Conservation (phyloP, 1,140 invertebrate species). For the Trichonephila inaurata region DNA sequence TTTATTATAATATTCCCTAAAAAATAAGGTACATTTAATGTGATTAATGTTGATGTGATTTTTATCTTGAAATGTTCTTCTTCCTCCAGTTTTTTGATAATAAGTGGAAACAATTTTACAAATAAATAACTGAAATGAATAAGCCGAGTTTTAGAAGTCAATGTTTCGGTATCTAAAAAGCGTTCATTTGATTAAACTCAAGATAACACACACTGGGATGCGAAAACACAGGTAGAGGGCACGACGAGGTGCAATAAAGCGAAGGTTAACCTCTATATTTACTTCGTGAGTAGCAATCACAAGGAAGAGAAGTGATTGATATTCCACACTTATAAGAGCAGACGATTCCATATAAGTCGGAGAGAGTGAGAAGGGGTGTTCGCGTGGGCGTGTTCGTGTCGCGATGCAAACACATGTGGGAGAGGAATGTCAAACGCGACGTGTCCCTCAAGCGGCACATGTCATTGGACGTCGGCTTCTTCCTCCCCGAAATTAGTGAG, state of each 20-base stretch:
- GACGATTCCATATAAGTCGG: not conserved
- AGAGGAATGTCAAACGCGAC: slow-evolving; percentile 24
- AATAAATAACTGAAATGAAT: too few relatives aligned
- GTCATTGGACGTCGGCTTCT: slow-evolving; percentile 10
- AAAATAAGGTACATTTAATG: too few relatives aligned
- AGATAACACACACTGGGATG: too few relatives aligned
- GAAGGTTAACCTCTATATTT: not conserved
- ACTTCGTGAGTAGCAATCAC: not conserved
- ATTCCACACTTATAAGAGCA: not conserved
- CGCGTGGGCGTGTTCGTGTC: slow-evolving; percentile 10
- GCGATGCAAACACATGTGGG: slow-evolving; percentile 33
- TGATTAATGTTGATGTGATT: too few relatives aligned
- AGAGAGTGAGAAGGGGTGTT: not conserved
- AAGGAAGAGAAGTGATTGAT: slow-evolving; percentile 11
- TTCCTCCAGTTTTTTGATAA: too few relatives aligned
- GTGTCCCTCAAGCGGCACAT: not conserved
- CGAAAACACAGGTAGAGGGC: not conserved
- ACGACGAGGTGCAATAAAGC: not conserved
- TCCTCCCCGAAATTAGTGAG: slow-evolving; percentile 22
- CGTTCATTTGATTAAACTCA: too few relatives aligned
- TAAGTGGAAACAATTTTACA: too few relatives aligned
- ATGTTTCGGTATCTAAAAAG: too few relatives aligned
- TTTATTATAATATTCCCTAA: too few relatives aligned
- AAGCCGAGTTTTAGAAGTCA: too few relatives aligned
- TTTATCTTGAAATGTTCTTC: too few relatives aligned